Evolutionary conservation across 2,113 vertebrate genomes (phyloP), one percentile per base, ranked within the genome.

Genomic region (Aldabrachelys gigantea): DNA sequence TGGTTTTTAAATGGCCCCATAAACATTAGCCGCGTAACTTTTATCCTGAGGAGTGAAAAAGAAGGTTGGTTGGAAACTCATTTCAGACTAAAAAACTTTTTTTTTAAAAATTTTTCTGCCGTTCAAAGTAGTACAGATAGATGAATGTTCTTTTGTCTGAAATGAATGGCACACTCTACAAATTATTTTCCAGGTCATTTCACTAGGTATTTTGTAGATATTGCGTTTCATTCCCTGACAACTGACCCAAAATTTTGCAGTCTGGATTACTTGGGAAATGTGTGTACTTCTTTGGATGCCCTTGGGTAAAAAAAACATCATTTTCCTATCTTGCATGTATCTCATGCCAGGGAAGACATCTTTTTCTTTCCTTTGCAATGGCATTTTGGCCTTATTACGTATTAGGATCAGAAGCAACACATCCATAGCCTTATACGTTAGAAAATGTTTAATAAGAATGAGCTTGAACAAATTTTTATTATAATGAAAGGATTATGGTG

Each of bases 391-490:
- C 88, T 95, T 93, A 92, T 83, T 95, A 95, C 92, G 94, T 91
- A 92, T 49, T 87, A 94, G 92, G 80, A 96, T 96, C 84, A 96
- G 94, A 94, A 85, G 81, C 90, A 96, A 95, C 95, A 95, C 85
- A 93, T 56, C 89, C 89, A 92, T 95, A 94, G 85, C 93, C 93
- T 89, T 92, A 91, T 83, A 93, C 96, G 96, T 96, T 94, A 96
- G 89, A 97, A 96, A 91, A 90, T 88, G 85, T 96, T 96, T 96
- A 96, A 97, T 95, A 94, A 96, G 95, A 96, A 94, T 52, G 86
- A 94, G 97, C 96, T 90, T 96, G 95, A 96, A 96, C 92, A 97
- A 96, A 97, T 97, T 97, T 97, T 97, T 97, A 95, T 94, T 94
- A 97, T 95, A 96, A 95, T 95, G 94, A 95, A 96, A 97, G 97